Evolutionary conservation across 1,140 invertebrate species (phyloP).

Genomic region (Philopotamus ludificatus): DNA sequence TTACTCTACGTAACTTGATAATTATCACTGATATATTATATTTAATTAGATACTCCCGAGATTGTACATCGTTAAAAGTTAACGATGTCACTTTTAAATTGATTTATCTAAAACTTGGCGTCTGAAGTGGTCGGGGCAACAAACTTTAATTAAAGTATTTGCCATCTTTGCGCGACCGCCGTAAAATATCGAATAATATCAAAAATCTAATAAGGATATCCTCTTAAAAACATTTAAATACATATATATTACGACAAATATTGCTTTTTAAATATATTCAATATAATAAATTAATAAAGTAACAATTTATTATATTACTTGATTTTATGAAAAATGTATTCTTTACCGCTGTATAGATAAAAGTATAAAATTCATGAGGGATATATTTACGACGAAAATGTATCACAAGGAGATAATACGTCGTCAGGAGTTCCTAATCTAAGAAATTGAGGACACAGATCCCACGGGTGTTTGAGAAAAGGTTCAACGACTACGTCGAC

Average conservation of each 20-base stretch:
- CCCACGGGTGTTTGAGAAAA: constrained; percentile 10
- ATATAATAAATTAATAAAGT: neutral
- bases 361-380: neutral
- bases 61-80: constrained; percentile 23
- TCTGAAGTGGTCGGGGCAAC: constrained; percentile 17
- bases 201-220: neutral
- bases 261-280: neutral
- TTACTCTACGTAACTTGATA: too few relatives aligned
- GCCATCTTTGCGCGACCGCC: neutral
- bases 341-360: too few relatives aligned
- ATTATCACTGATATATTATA: too few relatives aligned
- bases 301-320: too few relatives aligned
- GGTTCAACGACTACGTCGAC: constrained; percentile 9
- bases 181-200: neutral
- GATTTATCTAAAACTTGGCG: constrained; percentile 9
- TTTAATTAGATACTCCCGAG: constrained; percentile 12
- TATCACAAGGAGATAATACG: constrained; percentile 18
- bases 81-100: constrained; percentile 14
- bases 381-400: neutral
- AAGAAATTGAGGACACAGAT: constrained; percentile 8
- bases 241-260: neutral
- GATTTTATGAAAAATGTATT: too few relatives aligned
- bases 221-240: neutral
- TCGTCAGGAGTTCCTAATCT: constrained; percentile 17
- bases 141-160: constrained; percentile 16